Percentiles rank a stretch among this genome's conserved stretches.
Conservation (phyloP, 2,797 vertebrate genomes). For the Vultur gryphus region DNA sequence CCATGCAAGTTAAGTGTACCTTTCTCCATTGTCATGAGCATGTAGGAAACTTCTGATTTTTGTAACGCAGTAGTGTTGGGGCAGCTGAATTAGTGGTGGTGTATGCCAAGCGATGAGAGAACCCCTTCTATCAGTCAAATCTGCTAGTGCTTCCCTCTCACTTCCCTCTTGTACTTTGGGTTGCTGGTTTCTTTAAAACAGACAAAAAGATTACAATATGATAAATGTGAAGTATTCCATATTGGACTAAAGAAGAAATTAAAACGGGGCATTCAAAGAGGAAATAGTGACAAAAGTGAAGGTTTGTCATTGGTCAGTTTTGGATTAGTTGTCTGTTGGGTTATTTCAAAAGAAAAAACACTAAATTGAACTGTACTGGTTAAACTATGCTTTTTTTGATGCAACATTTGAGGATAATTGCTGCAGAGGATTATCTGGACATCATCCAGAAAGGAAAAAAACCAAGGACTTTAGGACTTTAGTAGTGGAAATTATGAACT, state of each 20-base stretch:
- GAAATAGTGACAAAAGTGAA: neutral
- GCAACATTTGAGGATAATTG: neutral
- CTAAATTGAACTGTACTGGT: neutral
- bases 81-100: neutral
- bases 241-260: neutral
- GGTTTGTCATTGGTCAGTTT: neutral
- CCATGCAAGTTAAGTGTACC: neutral
- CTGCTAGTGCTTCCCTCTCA: neutral
- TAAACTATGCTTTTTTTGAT: neutral
- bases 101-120: neutral
- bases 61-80: neutral
- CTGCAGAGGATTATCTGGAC: neutral
- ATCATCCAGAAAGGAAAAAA: neutral
- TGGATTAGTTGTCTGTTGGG: neutral
- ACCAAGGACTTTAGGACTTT: rapidly evolving
- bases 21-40: neutral
- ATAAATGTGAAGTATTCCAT: neutral
- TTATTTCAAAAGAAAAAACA: neutral
- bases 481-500: neutral
- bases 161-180: neutral
- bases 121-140: neutral
- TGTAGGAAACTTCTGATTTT: neutral
- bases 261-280: neutral
- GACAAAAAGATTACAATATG: neutral
- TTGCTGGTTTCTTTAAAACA: neutral